Evolutionary conservation across 2,113 vertebrate genomes (phyloP), one percentile per base, ranked within the genome.

Genomic region (Numenius arquata): DNA sequence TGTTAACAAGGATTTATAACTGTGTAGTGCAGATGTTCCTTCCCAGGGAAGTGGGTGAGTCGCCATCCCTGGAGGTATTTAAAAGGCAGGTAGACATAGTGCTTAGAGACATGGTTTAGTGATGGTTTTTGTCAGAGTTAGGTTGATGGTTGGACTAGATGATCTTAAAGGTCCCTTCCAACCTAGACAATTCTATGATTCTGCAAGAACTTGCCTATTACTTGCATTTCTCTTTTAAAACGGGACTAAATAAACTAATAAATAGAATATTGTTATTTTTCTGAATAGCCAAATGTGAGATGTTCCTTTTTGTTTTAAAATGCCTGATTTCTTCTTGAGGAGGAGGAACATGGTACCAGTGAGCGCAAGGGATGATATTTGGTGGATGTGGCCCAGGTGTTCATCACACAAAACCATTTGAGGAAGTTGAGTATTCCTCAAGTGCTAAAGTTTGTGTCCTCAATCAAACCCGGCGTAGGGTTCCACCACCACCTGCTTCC

Each of bases 351-450:
- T 21, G 15, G 26, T 61, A 41, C 18, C 17, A 12, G 19, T 22
- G 68, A 79, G 56, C 22, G 15, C 30, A 15, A 14, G 47, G 43
- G 52, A 10, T 48, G 1, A 0, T 19, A 4, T 18, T 26, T 34
- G n/a, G 63, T 61, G 55, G 29, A 9, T 6, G 9, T 67, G 41
- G 18, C 75, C 59, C 27, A 23, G 55, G 5, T 41, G 18, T 26
- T 72, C 22, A 29, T 23, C 41, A 10, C 41, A 50, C 26, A 32
- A 48, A 84, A 34, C 0, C 36, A 5, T 7, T 12, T 26, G 21
- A 40, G 41, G 23, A 23, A n/a, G 18, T 38, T 1, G 1, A 41
- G 10, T 16, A 15, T 58, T 61, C 53, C 58, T 68, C 16, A 32
- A 4, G 47, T 13, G 12, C 43, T 72, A 9, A 36, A 38, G 26